Conservation (phyloP, 2,888 invertebrate genomes). For the Panorpa germanica region DNA sequence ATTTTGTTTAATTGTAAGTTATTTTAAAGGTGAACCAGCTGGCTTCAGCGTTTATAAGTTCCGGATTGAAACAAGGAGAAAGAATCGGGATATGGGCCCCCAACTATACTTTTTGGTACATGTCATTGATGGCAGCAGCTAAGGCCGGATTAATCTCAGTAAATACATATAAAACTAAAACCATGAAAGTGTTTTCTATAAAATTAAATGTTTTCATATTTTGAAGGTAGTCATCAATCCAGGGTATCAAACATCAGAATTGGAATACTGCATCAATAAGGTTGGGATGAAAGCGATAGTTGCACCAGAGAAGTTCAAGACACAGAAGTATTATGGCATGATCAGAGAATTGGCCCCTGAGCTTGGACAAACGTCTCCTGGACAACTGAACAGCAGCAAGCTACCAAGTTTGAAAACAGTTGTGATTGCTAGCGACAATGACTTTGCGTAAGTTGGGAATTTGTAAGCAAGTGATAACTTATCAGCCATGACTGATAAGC, state of each 20-base stretch:
- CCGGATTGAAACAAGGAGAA: conserved; percentile 59
- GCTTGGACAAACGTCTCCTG: conserved; percentile 25
- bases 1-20: too few relatives aligned
- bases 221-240: conserved; percentile 63
- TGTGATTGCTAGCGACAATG: conserved; percentile 31
- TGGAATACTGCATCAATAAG: conserved; percentile 55
- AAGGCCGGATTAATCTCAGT: conserved; percentile 60
- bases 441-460: conserved; percentile 29
- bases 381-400: conserved; percentile 24
- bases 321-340: conserved; percentile 45
- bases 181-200: background rate
- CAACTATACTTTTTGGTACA: conserved; percentile 57
- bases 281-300: conserved; percentile 49
- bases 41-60: conserved; percentile 48
- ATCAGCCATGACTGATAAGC: too few relatives aligned
- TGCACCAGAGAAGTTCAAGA: conserved; percentile 38
- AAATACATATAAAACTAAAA: conserved; percentile 14
- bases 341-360: conserved; percentile 39
- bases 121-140: conserved; percentile 48
- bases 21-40: conserved; percentile 40
- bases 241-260: conserved; percentile 47
- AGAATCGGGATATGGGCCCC: conserved; percentile 69
- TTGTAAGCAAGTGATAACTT: background rate
- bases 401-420: conserved; percentile 34
- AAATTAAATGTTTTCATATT: conserved; percentile 4